A percentile compares a stretch with the other conserved stretches of the same genome.
Evolutionary conservation across 2,797 vertebrate species (phyloP).

Genomic region (Halcyon badia): DNA sequence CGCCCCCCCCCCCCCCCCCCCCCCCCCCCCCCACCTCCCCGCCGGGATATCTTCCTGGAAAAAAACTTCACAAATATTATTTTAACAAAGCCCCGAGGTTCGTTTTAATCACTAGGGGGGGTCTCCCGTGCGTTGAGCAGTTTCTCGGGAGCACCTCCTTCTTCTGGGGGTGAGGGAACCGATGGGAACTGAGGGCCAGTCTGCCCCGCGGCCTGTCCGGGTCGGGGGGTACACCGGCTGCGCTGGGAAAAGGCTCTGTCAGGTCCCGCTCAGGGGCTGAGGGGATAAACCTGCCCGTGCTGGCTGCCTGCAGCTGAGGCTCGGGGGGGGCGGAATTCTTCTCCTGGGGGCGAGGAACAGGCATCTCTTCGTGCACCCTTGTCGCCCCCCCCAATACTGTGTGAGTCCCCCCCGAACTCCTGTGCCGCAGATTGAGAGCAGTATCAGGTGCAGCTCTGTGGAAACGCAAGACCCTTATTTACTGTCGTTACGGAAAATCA

Average conservation of each 20-base stretch:
- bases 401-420: rapidly evolving
- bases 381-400: rapidly evolving
- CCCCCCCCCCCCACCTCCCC: background rate
- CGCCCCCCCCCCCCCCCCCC: no score
- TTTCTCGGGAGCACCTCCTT: background rate
- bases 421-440: rapidly evolving
- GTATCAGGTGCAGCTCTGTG: background rate
- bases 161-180: background rate
- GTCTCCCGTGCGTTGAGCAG: background rate
- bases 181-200: background rate
- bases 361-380: no score
- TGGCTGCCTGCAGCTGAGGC: background rate
- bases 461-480: background rate
- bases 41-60: background rate
- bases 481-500: background rate
- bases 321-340: background rate
- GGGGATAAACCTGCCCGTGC: background rate
- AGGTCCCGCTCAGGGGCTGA: rapidly evolving
- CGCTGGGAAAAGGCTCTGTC: background rate
- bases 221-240: no score
- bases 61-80: background rate
- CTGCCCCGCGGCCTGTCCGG: rapidly evolving
- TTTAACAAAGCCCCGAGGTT: background rate
- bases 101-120: background rate
- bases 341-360: background rate